These are phyloP conservation scores for Aphaenogaster ashmeadi DNA, from an alignment of 1,140 invertebrate species.

Conservation along the genomic window DNA sequence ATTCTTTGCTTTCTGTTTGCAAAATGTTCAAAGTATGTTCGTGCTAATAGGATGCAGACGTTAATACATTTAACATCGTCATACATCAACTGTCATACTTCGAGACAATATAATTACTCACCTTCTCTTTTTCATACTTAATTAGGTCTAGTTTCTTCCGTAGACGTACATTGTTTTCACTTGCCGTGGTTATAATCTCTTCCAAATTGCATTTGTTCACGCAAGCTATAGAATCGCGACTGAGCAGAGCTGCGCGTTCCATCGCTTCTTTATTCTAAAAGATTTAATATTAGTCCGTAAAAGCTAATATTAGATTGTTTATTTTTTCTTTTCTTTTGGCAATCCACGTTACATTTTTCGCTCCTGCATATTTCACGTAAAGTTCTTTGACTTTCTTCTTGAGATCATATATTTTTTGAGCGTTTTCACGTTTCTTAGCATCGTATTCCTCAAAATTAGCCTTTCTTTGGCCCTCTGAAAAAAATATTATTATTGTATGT, in stretches of 20 bases:
- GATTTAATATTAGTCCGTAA: background rate
- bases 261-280: slow-evolving; percentile 84
- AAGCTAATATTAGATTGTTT: background rate
- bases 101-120: slow-evolving; percentile 65
- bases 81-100: background rate
- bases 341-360: slow-evolving; percentile 85
- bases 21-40: slow-evolving; percentile 30
- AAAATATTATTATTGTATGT: background rate
- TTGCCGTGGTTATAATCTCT: slow-evolving; percentile 89
- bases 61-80: slow-evolving; percentile 12
- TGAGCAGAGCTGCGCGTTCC: slow-evolving; percentile 78
- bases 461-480: slow-evolving; percentile 93
- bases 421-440: slow-evolving; percentile 91
- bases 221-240: slow-evolving; percentile 80
- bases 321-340: background rate
- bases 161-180: slow-evolving; percentile 92
- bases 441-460: slow-evolving; percentile 93
- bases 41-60: slow-evolving; percentile 25
- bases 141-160: slow-evolving; percentile 92
- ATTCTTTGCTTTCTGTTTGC: slow-evolving; percentile 40
- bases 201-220: slow-evolving; percentile 85
- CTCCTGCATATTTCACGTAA: slow-evolving; percentile 88
- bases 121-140: slow-evolving; percentile 90
- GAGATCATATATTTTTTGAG: slow-evolving; percentile 90
- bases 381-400: slow-evolving; percentile 92